A percentile compares a stretch with the other conserved stretches of the same genome.
phyloP scores from a whole-genome alignment of 2,113 vertebrate genomes.

The Procavia capensis region DNA sequence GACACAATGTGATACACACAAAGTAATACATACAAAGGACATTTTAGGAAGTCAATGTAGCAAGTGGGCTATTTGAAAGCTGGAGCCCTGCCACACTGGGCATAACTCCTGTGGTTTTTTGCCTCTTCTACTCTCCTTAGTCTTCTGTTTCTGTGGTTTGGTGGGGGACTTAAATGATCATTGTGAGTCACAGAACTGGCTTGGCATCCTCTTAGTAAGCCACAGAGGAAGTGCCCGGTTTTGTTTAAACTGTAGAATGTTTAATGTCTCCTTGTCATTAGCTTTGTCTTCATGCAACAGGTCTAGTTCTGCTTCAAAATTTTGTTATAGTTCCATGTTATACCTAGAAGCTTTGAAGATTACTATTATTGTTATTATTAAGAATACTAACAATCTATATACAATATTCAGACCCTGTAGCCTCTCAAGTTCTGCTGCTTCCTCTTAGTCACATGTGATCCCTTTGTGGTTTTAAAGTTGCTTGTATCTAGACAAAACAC shows the following conservation, averaged over 20 bases:
- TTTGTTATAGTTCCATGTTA: neutral
- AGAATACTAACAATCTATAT: neutral
- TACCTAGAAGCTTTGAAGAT: neutral
- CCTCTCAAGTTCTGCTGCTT: neutral
- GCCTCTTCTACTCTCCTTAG: neutral
- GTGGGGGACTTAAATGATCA: neutral
- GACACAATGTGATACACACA: too few relatives aligned
- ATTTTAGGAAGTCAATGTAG: neutral
- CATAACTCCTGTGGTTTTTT: too few relatives aligned
- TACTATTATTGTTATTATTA: neutral
- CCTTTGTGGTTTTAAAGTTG: neutral
- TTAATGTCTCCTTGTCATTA: neutral
- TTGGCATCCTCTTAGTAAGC: neutral
- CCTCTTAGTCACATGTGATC: neutral
- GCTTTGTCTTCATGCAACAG: neutral
- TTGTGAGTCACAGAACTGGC: neutral
- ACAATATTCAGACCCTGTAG: neutral
- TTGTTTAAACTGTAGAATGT: neutral
- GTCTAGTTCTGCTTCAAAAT: neutral
- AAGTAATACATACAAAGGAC: neutral
- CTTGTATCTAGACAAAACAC: neutral
- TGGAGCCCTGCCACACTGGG: neutral
- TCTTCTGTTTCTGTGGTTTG: neutral
- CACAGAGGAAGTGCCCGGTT: neutral
- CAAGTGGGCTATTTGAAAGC: neutral